Percentiles rank a stretch among this genome's conserved stretches.
These are phyloP conservation scores for Hartigia nigra DNA, from an alignment of 2,888 invertebrate genomes.

Conservation along the genomic window DNA sequence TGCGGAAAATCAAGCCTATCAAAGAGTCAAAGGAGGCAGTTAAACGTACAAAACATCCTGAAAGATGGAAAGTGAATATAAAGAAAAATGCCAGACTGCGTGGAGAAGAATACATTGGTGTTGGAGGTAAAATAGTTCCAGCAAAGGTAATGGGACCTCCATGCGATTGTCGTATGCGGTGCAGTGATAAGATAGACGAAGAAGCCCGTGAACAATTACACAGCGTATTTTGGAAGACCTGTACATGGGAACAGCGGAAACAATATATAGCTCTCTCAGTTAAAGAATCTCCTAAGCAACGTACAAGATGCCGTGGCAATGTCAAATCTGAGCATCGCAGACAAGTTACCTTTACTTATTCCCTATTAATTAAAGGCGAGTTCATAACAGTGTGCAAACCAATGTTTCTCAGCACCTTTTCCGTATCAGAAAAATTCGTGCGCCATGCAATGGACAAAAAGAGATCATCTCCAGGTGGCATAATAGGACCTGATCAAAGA, in stretches of 20 bases:
- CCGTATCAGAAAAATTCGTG: slow-evolving; percentile 52
- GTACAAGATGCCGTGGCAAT: slow-evolving; percentile 44
- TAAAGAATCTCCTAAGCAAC: slow-evolving; percentile 50
- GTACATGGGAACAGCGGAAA: slow-evolving; percentile 47
- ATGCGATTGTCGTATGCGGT: slow-evolving; percentile 49
- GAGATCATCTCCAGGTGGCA: slow-evolving; percentile 41
- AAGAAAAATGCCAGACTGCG: slow-evolving; percentile 51
- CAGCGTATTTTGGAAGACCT: slow-evolving; percentile 47
- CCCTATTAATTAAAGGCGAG: slow-evolving; percentile 40
- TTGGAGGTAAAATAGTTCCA: slow-evolving; percentile 48
- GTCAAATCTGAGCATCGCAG: slow-evolving; percentile 40
- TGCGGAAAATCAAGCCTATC: slow-evolving; percentile 17
- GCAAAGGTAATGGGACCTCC: slow-evolving; percentile 51
- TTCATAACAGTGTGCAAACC: slow-evolving; percentile 49
- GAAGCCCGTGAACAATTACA: slow-evolving; percentile 43
- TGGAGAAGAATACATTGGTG: slow-evolving; percentile 47
- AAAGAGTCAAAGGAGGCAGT: slow-evolving; percentile 21
- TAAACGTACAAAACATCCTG: slow-evolving; percentile 44
- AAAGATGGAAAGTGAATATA: slow-evolving; percentile 50
- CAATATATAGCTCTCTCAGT: slow-evolving; percentile 49
- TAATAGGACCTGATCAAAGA: slow-evolving; percentile 48
- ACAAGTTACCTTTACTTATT: slow-evolving; percentile 50
- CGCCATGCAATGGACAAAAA: slow-evolving; percentile 50
- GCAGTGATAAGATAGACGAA: slow-evolving; percentile 45
- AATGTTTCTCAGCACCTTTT: slow-evolving; percentile 53